Evolutionary conservation across 2,797 vertebrate genomes (phyloP).

Genomic region (Rhadinocentrus ornatus): DNA sequence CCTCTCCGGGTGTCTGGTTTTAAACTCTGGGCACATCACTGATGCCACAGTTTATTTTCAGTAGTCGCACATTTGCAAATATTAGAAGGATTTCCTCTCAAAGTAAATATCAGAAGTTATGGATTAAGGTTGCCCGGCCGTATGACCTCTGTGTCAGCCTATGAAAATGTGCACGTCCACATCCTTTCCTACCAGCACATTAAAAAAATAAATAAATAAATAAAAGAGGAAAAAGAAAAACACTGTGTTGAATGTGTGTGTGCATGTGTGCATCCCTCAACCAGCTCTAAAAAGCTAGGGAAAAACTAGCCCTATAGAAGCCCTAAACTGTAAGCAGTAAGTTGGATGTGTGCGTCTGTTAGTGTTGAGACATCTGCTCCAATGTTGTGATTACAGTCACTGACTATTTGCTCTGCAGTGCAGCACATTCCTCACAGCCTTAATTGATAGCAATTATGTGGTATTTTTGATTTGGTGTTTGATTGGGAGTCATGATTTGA

Average conservation of each 20-base stretch:
- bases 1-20: slow-evolving; percentile 68
- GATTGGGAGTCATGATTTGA: slow-evolving; percentile 64
- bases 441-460: slow-evolving; percentile 81
- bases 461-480: slow-evolving; percentile 74
- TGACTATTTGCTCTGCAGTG: slow-evolving; percentile 74
- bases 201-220: too few species aligned
- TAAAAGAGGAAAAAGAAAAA: slow-evolving; percentile 5
- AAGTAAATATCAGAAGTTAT: slow-evolving; percentile 70
- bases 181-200: slow-evolving; percentile 31
- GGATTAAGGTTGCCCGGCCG: slow-evolving; percentile 57
- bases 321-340: slow-evolving; percentile 29
- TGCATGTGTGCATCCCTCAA: slow-evolving; percentile 2
- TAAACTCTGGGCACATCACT: slow-evolving; percentile 53
- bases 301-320: not conserved
- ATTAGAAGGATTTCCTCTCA: slow-evolving; percentile 68
- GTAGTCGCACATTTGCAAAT: slow-evolving; percentile 65
- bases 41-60: slow-evolving; percentile 76
- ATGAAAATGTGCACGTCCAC: slow-evolving; percentile 41
- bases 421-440: slow-evolving; percentile 64
- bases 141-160: slow-evolving; percentile 40
- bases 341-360: slow-evolving; percentile 26
- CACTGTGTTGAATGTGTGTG: slow-evolving; percentile 34
- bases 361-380: slow-evolving; percentile 55
- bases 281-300: slow-evolving; percentile 50
- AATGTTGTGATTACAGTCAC: slow-evolving; percentile 74